Evolutionary conservation across 2,113 vertebrate genomes (phyloP), one percentile per base, ranked within the genome.

Genomic region (Speoplatyrhinus poulsoni): DNA sequence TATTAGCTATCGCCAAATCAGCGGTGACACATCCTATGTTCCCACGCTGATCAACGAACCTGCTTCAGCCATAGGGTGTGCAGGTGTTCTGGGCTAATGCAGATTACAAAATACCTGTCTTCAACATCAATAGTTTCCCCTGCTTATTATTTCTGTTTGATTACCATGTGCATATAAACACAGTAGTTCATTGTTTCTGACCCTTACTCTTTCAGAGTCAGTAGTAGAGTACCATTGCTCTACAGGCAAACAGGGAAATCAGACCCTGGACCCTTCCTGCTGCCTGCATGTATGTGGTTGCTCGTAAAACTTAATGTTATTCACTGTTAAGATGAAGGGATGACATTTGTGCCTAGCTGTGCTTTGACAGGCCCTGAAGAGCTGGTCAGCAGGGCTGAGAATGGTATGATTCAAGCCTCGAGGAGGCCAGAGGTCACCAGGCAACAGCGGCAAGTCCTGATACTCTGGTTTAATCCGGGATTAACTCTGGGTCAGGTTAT

Each of bases 401-500:
- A 41, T 16, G 33, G 53, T 54, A 46, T 52, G 52, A 69, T 12
- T 17, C 46, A 60, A 49, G 49, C 82, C 62, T 33, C 13, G 62
- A 60, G 19, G 61, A 76, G 80, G 73, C 88, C 72, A 90, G 62
- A 86, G 87, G 84, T 90, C 73, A 33, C 49, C 46, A 65, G 69
- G 73, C 74, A 78, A 79, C 81, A 78, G 84, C 63, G 68, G 84
- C 70, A 67, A 47, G n/a, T 71, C 80, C 86, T 85, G 74, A 77
- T 87, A 81, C 79, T 87, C 82, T 73, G 78, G 79, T 91, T 88
- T 91, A 93, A 93, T 91, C 90, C 81, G 83, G 90, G 88, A 92
- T 93, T 92, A 93, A 72, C 82, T 85, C 71, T 75, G 85, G 89
- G 87, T 91, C 87, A 91, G 89, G 87, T 91, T 89, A 88, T 88